Base-by-base conservation (phyloP, 2,888 invertebrate species). In the Mellilla xanthometata region DNA sequence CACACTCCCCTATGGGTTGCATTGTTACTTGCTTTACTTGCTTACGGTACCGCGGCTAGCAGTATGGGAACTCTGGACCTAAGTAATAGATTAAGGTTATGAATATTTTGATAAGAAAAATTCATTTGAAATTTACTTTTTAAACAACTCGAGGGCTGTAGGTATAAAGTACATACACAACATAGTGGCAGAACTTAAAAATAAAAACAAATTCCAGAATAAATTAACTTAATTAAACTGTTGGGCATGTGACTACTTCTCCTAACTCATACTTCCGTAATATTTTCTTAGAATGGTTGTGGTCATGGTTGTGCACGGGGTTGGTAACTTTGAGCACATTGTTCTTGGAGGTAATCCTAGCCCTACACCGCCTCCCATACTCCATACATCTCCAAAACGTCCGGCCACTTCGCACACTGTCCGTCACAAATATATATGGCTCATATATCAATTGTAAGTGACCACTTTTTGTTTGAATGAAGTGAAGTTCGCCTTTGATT, bases 361-460 rank as follows among this genome's bases (percentile, higher is more conserved):
- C 89, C n/a, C 89, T 78, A 62, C 89, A 89, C 30, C 87, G 76
- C 57, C 82, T 87, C 10, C 87, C 84, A 49, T 89, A 89, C 50
- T 89, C 89, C 85, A 88, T 86, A 57, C 90, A 90, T 31, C 88
- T 70, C 90, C 90, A 90, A 58, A 90, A 88, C 3, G 90, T 90
- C 32, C 89, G 72, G 5, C 89, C 90, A 58, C 89, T 88, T 5
- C 89, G 76, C 36, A 89, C 88, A 67, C 89, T 86, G 67, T 89
- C 89, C 36, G 89, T 88, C 54, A 89, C 89, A 60, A 88, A 89
- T 51, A 89, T 89, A 50, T 88, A 89, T 0, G 87, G 84, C 58
- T 89, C 89, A 52, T 89, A 78, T 47, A 89, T 89, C 55, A 89
- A 65, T 52, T 89, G 89, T 2, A 89, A 72, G 49, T 88, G 89